phyloP scores from a whole-genome alignment of 2,113 vertebrate species.

The Meles meles region DNA sequence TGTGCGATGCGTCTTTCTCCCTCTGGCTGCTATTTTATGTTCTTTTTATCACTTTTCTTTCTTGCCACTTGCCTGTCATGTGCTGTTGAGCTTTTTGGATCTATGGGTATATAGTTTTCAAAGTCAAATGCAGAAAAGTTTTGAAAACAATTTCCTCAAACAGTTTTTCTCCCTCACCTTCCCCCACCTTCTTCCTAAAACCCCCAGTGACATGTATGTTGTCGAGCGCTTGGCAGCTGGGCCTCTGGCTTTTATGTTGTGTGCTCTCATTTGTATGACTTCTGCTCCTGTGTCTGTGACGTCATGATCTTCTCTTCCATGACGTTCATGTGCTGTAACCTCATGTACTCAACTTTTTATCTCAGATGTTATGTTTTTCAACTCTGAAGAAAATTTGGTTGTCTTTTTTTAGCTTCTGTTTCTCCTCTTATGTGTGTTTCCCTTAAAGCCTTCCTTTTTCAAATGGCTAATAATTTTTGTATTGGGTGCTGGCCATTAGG shows the following conservation, averaged over 20 bases:
- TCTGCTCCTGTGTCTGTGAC: neutral
- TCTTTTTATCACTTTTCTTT: neutral
- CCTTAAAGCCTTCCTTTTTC: neutral
- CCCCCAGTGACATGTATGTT: neutral
- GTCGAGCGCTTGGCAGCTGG: too few relatives aligned
- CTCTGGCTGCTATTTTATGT: neutral
- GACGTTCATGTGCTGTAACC: neutral
- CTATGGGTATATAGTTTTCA: neutral
- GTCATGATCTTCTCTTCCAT: neutral
- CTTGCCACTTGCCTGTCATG: neutral
- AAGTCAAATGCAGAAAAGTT: neutral
- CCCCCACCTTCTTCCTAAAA: constrained; percentile 31
- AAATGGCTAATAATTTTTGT: neutral
- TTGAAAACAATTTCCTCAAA: neutral
- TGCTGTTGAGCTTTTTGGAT: neutral
- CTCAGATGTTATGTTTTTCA: neutral
- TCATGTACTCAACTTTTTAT: neutral
- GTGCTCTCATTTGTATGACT: neutral
- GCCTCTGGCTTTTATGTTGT: neutral
- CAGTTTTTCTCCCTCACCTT: neutral
- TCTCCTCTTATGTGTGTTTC: neutral
- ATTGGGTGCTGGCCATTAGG: neutral
- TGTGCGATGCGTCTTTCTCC: neutral
- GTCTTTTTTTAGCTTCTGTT: neutral
- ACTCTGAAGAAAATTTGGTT: neutral